Evolutionary conservation across 2,797 vertebrate species (phyloP), one percentile per base, ranked within the genome.

Genomic region (Salmo trutta): DNA sequence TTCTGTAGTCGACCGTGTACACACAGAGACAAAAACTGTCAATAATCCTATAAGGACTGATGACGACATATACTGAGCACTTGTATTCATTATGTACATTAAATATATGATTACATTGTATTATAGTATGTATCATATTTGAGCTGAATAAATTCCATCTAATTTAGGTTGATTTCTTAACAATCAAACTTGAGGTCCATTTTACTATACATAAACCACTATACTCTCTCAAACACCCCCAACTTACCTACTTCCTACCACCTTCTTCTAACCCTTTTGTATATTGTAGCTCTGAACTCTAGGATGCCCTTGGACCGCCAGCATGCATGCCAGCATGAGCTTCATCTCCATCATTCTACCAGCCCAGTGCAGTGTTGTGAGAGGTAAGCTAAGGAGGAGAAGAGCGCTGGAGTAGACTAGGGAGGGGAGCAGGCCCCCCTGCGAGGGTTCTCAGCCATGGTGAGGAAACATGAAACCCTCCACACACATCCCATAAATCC

Each of bases 1-100:
- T 93, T 92, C 92, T 92, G 91, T 93, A 93, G 92, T 92, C 91
- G 86, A 76, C 88, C 92, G 86, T 93, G 92, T 92, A 92, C 89
- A 77, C 86, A 19, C 72, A 88, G 88, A 88, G 91, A 91, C 90
- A 90, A 90, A 90, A 91, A 90, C 90, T 92, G 90, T 93, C 92
- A 91, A 93, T 93, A 93, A 92, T 91, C 88, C 89, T 88, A 90
- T 91, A 91, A 91, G 90, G 90, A 88, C 87, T 41, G 88, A 88
- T 91, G 89, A 92, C 92, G 91, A 92, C 92, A 92, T 91, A 92
- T 89, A 91, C 90, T 91, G 86, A 92, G 91, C 85, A 91, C 92
- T 91, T 90, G 87, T 88, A 91, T 91, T 91, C 88, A 86, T 84
- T 89, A 87, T 78, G 77, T 81, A 88, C 86, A 88, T 88, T 87